Evolutionary conservation across 1,140 invertebrate genomes (phyloP).

Genomic region (Drosophila lini): DNA sequence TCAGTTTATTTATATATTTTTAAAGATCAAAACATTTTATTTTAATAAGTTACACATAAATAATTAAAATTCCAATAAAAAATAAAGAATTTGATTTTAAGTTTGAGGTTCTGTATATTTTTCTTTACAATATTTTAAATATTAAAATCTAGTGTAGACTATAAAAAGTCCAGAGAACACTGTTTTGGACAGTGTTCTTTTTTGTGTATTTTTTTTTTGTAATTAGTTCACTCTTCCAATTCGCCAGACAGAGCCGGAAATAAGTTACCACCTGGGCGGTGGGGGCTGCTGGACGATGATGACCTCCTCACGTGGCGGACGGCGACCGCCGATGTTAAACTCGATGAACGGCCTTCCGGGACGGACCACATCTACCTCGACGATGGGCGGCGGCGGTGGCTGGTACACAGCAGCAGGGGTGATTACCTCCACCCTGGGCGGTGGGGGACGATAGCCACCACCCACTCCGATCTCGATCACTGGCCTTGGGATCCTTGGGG

Average conservation of each 20-base stretch:
- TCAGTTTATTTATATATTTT: not conserved
- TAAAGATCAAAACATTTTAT: not conserved
- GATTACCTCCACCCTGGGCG: constrained; percentile 59
- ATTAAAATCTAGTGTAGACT: constrained; percentile 25
- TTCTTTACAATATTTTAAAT: constrained; percentile 10
- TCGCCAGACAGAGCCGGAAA: not conserved
- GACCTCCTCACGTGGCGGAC: constrained; percentile 64
- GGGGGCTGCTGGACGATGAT: constrained; percentile 66
- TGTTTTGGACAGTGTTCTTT: constrained; percentile 4
- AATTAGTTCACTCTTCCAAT: constrained; percentile 16
- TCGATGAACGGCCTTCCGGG: constrained; percentile 66
- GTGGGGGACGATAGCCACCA: constrained; percentile 49
- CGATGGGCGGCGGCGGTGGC: constrained; percentile 61
- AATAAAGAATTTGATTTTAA: not conserved
- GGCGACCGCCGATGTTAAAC: constrained; percentile 67
- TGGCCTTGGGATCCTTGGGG: constrained; percentile 66
- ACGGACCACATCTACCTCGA: constrained; percentile 69
- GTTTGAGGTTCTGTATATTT: constrained; percentile 2
- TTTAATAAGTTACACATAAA: not conserved
- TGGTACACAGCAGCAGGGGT: constrained; percentile 66
- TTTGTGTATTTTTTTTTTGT: not conserved
- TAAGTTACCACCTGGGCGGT: constrained; percentile 59
- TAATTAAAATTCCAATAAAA: not conserved
- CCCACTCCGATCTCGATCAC: constrained; percentile 65
- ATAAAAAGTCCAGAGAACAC: not conserved